A percentile compares a stretch with the other conserved stretches of the same genome.
Evolutionary conservation across 2,888 invertebrate genomes (phyloP).

Genomic region (Pecten maximus): DNA sequence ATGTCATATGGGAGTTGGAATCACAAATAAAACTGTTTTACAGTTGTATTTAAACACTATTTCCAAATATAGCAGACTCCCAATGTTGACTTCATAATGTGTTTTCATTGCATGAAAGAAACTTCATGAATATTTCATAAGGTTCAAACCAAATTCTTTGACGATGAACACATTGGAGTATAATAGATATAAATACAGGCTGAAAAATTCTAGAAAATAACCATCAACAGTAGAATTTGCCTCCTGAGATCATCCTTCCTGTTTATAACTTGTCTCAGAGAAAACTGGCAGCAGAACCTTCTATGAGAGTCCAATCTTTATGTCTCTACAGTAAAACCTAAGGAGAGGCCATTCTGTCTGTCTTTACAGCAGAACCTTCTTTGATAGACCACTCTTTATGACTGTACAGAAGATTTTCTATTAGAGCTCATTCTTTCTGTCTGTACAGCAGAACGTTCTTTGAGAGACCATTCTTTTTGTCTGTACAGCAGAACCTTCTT

Average conservation of each 20-base stretch:
- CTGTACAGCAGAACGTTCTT: no score
- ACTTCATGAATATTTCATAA: not conserved
- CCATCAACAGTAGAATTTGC: no score
- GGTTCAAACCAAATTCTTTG: not conserved
- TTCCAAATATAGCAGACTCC: not conserved
- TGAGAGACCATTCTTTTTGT: no score
- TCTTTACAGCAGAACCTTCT: not conserved
- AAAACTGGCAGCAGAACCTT: not conserved
- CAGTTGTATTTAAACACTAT: not conserved
- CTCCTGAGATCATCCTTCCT: no score
- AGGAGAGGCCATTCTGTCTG: not conserved
- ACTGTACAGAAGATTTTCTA: no score
- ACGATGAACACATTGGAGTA: not conserved
- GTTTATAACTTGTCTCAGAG: no score
- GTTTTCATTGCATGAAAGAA: not conserved
- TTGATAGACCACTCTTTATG: not conserved
- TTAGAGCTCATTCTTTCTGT: no score
- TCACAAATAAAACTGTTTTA: not conserved
- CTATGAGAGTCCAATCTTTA: not conserved
- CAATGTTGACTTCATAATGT: not conserved
- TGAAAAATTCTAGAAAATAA: not conserved
- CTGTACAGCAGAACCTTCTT: not conserved
- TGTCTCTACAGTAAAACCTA: not conserved
- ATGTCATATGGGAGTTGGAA: not conserved
- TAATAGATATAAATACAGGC: not conserved